Evolutionary conservation across 2,888 invertebrate species (phyloP), one percentile per base, ranked within the genome.

Genomic region (Pterostichus niger): DNA sequence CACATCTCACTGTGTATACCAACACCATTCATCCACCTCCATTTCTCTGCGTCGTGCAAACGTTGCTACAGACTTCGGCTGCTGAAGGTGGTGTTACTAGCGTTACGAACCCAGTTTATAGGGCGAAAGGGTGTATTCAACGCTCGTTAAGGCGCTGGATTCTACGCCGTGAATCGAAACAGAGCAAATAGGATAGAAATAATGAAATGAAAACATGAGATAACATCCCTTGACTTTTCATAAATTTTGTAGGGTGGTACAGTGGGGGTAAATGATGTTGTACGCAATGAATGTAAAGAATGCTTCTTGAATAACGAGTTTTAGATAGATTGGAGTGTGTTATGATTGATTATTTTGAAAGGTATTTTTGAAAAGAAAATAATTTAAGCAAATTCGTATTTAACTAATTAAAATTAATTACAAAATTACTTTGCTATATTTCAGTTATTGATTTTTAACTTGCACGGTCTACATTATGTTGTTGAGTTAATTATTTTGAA

Each of bases 151-250:
- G 64, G 31, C 40, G 11, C 11, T 35, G n/a, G 9, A 49, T 1
- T 4, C 11, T 59, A 13, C 64, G 35, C 24, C 17, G 24, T 61
- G 61, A 15, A 3, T 17, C 33, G 33, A 13, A n/a, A 64, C 33
- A 33, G 7, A 31, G 64, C 64, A 31, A 35, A 64, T 31, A 64
- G 33, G 35, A 64, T 35, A 35, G 64, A 64, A 64, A 64, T 64
- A 64, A 64, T 64, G 64, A 64, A 64, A 64, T 64, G 64, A 64
- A 64, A 64, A 64, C 64, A 64, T 64, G 64, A 64, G 64, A 64
- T 64, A 64, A 35, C 64, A n/a, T 59, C 13, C 59, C 40, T 40
- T 40, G 59, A 31, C 31, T 59, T 56, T 59, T 31, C 59, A 24
- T 17, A 24, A 24, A 59, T 31, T 24, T 17, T 59, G 59, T 1